Evolutionary conservation across 2,797 vertebrate species (phyloP).

Genomic region (Fistularia tabacaria): DNA sequence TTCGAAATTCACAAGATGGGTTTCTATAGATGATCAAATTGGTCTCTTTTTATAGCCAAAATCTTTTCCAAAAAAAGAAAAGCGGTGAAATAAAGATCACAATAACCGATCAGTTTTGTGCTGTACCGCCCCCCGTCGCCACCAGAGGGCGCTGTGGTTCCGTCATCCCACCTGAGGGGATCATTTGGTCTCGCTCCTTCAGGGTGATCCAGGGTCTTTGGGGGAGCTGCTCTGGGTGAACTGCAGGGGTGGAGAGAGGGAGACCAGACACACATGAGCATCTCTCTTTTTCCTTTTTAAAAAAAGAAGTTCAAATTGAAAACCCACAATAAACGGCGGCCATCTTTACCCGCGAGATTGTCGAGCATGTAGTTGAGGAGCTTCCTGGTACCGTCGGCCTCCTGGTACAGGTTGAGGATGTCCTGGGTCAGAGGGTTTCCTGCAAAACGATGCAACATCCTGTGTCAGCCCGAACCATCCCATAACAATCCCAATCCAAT

Average conservation of each 20-base stretch:
- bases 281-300: too few species aligned
- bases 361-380: constrained; percentile 99
- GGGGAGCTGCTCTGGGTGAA: constrained; percentile 98
- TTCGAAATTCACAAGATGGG: too few species aligned
- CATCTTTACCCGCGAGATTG: constrained; percentile 90
- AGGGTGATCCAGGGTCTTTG: constrained; percentile 97
- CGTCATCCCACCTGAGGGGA: constrained; percentile 82
- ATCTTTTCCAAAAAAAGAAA: too few species aligned
- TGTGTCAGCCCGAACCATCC: too few species aligned
- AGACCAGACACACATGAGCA: too few species aligned
- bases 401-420: constrained; percentile 97
- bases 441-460: constrained; percentile 49
- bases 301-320: constrained; percentile 7
- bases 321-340: too few species aligned
- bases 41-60: too few species aligned
- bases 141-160: neutral
- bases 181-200: constrained; percentile 94
- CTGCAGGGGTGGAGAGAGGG: constrained; percentile 55
- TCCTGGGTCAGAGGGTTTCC: constrained; percentile 99
- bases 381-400: constrained; percentile 96
- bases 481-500: too few species aligned
- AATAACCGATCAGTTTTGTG: too few species aligned
- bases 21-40: too few species aligned
- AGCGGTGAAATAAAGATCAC: too few species aligned
- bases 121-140: too few species aligned